phyloP scores from a whole-genome alignment of 2,797 vertebrate genomes.

The Lutjanus campechanus region DNA sequence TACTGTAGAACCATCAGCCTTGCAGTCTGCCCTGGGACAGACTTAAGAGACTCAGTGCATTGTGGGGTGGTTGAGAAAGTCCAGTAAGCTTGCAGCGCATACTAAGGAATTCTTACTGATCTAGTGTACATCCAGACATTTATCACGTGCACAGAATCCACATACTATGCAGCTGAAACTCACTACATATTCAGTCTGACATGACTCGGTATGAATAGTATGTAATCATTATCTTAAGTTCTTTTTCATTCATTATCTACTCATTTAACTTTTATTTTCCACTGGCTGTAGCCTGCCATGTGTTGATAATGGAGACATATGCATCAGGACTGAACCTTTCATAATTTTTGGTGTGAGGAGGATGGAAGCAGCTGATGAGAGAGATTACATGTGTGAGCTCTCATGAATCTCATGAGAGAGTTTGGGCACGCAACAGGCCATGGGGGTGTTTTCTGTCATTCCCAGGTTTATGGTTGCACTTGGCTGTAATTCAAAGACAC shows the following conservation, averaged over 20 bases:
- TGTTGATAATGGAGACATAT: constrained; percentile 60
- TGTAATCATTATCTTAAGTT: constrained; percentile 4
- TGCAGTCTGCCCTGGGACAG: too few species aligned
- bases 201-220: too few species aligned
- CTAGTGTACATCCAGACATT: too few species aligned
- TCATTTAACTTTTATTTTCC: constrained; percentile 17
- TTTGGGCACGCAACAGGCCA: constrained; percentile 67
- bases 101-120: too few species aligned
- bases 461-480: constrained; percentile 60
- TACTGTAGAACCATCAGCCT: too few species aligned
- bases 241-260: not conserved
- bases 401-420: constrained; percentile 80
- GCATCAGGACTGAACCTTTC: constrained; percentile 54
- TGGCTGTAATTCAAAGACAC: constrained; percentile 67
- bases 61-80: too few species aligned
- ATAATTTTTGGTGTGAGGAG: constrained; percentile 63
- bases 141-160: too few species aligned
- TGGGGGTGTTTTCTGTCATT: constrained; percentile 57
- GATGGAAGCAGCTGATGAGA: constrained; percentile 68
- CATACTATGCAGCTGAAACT: too few species aligned
- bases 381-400: constrained; percentile 80
- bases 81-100: too few species aligned
- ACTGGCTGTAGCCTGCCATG: constrained; percentile 24
- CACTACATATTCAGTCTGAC: too few species aligned
- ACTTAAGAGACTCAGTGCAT: too few species aligned